Evolutionary conservation across 1,140 invertebrate genomes (phyloP).

Genomic region (Orussus abietinus): DNA sequence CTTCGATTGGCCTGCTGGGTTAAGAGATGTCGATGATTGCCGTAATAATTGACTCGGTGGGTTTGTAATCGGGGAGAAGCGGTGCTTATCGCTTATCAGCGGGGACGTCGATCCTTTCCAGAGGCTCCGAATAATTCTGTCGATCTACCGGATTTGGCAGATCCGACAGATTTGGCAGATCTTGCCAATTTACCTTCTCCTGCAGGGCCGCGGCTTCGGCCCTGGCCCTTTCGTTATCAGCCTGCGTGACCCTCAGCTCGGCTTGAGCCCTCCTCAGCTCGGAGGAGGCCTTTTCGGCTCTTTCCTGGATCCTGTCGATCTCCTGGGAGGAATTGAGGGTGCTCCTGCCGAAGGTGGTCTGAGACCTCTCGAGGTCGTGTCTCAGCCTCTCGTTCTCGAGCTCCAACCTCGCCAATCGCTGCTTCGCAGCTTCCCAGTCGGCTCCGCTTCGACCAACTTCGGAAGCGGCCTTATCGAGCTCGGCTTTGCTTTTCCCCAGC

Average conservation of each 20-base stretch:
- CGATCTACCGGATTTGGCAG: no score
- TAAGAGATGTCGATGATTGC: no score
- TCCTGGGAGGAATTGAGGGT: conserved; percentile 72
- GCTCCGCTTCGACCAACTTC: conserved; percentile 83
- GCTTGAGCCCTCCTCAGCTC: conserved; percentile 83
- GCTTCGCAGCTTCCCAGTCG: conserved; percentile 86
- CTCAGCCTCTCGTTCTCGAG: conserved; percentile 85
- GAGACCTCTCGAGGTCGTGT: conserved; percentile 79
- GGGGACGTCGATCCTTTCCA: no score
- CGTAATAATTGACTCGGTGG: no score
- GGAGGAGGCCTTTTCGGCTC: conserved; percentile 77
- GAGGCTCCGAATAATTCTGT: no score
- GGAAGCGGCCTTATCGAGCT: conserved; percentile 84
- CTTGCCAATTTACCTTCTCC: conserved; percentile 69
- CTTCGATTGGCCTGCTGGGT: no score
- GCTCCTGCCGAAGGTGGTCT: conserved; percentile 74
- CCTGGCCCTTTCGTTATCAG: conserved; percentile 82
- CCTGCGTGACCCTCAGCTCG: conserved; percentile 77
- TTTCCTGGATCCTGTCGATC: conserved; percentile 79
- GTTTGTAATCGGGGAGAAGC: no score
- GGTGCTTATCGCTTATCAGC: no score
- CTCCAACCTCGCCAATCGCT: conserved; percentile 78
- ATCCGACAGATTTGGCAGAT: no score
- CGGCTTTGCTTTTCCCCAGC: conserved; percentile 88
- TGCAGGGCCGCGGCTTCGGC: conserved; percentile 80